These are phyloP conservation scores for Macrobrachium rosenbergii DNA, from an alignment of 1,140 invertebrate genomes.

Conservation along the genomic window DNA sequence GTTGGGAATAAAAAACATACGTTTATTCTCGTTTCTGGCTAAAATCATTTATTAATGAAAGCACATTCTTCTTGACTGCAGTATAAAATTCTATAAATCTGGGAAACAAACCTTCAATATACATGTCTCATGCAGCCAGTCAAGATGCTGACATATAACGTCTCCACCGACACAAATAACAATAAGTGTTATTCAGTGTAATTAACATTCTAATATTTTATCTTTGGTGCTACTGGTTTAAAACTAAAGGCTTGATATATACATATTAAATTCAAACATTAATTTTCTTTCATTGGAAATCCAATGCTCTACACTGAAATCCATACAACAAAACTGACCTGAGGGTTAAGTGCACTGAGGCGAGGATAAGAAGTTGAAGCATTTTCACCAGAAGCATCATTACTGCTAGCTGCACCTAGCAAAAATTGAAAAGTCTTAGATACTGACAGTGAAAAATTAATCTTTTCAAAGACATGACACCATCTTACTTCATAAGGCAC, in stretches of 20 bases:
- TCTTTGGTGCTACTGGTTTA: no score
- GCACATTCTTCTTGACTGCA: neutral
- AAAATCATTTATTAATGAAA: neutral
- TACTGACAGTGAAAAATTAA: neutral
- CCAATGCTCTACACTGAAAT: neutral
- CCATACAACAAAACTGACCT: neutral
- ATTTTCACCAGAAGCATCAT: neutral
- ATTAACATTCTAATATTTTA: no score
- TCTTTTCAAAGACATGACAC: no score
- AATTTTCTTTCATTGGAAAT: neutral
- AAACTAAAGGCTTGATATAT: no score
- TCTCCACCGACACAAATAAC: no score
- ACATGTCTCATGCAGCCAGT: no score
- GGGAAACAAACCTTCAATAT: no score
- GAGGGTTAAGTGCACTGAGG: slow-evolving; percentile 9
- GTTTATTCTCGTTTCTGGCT: neutral
- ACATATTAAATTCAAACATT: no score
- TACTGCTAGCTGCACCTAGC: neutral
- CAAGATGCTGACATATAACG: no score
- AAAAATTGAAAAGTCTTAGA: neutral
- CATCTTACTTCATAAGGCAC: no score
- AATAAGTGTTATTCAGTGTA: no score
- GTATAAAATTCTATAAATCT: no score
- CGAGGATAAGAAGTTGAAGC: slow-evolving; percentile 11
- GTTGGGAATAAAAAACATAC: neutral